Evolutionary conservation across 2,888 invertebrate genomes (phyloP).

Genomic region (Oxytorus armatus): DNA sequence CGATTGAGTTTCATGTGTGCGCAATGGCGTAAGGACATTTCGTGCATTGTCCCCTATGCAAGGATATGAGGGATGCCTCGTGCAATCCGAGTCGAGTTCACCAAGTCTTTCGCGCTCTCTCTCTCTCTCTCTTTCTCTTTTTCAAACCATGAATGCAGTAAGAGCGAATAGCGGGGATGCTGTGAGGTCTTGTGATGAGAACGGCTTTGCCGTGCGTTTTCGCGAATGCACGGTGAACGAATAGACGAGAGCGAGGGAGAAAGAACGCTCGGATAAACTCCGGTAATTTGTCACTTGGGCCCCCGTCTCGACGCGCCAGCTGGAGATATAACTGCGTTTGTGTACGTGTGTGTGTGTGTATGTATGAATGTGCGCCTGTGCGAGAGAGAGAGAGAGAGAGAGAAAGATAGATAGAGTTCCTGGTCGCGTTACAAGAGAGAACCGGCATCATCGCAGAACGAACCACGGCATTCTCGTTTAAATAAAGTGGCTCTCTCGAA

Average conservation of each 20-base stretch:
- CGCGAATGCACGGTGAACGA: slow-evolving; percentile 47
- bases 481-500: slow-evolving; percentile 59
- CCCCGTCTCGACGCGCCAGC: slow-evolving; percentile 54
- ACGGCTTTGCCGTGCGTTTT: slow-evolving; percentile 51
- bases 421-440: slow-evolving; percentile 31
- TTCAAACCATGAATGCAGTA: slow-evolving; percentile 44
- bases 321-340: slow-evolving; percentile 36
- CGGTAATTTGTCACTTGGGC: slow-evolving; percentile 65
- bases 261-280: slow-evolving; percentile 60
- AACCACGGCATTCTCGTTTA: slow-evolving; percentile 56
- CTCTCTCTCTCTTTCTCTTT: slow-evolving; percentile 5
- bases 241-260: slow-evolving; percentile 42
- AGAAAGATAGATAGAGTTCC: slow-evolving; percentile 8
- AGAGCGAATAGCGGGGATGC: slow-evolving; percentile 14
- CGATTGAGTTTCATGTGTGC: slow-evolving; percentile 38
- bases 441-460: slow-evolving; percentile 39
- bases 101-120: slow-evolving; percentile 15
- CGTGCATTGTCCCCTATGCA: slow-evolving; percentile 36
- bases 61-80: slow-evolving; percentile 57
- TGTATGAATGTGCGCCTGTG: slow-evolving; percentile 19
- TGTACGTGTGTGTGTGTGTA: slow-evolving; percentile 15
- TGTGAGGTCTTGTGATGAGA: slow-evolving; percentile 48
- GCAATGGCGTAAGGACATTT: slow-evolving; percentile 29
- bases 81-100: slow-evolving; percentile 44
- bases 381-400: slow-evolving; percentile 18